Evolutionary conservation across 1,140 invertebrate genomes (phyloP).

Genomic region (Protaetia brevitarsis): DNA sequence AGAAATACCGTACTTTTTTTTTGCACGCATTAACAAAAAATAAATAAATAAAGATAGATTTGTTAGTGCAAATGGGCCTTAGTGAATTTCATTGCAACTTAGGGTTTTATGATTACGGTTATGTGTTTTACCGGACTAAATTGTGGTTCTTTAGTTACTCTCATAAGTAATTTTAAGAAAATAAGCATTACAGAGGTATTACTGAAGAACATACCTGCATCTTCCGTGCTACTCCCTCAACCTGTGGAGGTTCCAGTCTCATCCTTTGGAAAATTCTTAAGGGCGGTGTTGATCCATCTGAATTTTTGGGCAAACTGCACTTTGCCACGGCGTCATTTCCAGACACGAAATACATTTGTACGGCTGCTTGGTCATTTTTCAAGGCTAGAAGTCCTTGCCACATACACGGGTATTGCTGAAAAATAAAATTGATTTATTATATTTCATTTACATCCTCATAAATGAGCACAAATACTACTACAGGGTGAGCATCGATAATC

Average conservation of each 20-base stretch:
- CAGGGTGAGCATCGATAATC: too few relatives aligned
- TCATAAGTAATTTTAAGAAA: neutral
- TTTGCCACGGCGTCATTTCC: conserved; percentile 85
- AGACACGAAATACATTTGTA: conserved; percentile 97
- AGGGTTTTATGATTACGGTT: too few relatives aligned
- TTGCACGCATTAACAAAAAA: too few relatives aligned
- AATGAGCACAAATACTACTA: too few relatives aligned
- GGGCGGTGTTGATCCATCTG: conserved; percentile 76
- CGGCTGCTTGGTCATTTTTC: conserved; percentile 94
- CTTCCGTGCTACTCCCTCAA: conserved; percentile 92
- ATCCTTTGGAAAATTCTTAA: conserved; percentile 93
- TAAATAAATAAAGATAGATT: too few relatives aligned
- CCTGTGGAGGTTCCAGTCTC: conserved; percentile 89
- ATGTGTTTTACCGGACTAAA: too few relatives aligned
- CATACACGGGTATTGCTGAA: conserved; percentile 86
- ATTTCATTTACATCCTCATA: neutral
- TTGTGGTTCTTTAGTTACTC: too few relatives aligned
- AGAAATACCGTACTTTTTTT: too few relatives aligned
- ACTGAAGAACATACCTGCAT: conserved; percentile 73
- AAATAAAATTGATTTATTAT: conserved; percentile 26
- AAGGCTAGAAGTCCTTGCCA: conserved; percentile 94
- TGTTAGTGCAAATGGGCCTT: too few relatives aligned
- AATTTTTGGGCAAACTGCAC: conserved; percentile 75
- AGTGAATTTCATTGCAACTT: too few relatives aligned
- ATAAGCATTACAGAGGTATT: neutral